Base-by-base conservation (phyloP, 2,888 invertebrate genomes). In the Orthosia gracilis region DNA sequence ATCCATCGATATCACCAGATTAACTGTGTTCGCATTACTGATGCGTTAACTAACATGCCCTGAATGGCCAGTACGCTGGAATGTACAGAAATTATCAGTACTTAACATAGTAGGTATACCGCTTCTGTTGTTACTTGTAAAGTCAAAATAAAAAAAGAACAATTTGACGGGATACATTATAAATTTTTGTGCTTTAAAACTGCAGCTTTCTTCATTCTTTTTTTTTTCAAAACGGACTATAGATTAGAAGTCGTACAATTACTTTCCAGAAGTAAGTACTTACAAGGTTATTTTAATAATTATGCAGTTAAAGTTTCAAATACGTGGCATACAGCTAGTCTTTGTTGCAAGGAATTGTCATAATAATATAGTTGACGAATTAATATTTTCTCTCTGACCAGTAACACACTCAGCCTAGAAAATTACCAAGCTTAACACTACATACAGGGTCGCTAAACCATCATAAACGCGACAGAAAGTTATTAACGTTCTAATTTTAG, bases 1-100 rank as follows among this genome's bases (percentile, higher is more conserved):
- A 84, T 76, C 76, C 70, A 84, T 85, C 76, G 83, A 80, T 89
- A 89, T 84, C 80, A 69, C 77, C 70, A 87, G 87, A 89, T 89
- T 87, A 87, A 55, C 64, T 69, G 40, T 71, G 86, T 86, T 75
- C 66, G 84, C 76, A 79, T 85, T 85, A 91, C 88, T 86, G 73
- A 79, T 88, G 86, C 90, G 85, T 81, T 79, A 86, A 85, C 76
- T 80, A 71, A 86, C 87, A 84, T 74, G 89, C 57, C 81, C 87
- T 83, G 76, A 85, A 89, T 88, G 65, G 76, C 72, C 83, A 82
- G 78, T 76, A 77, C 69, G 47, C 75, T 70, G 78, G 78, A 85
- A 81, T 76, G 76, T 76, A 68, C 76, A 64, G 71, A 82, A 85
- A 76, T 83, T 83, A 87, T 82, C 76, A 54, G 23, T 61, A 31